phyloP scores from a whole-genome alignment of 2,797 vertebrate species.

The Oryzias sinensis region DNA sequence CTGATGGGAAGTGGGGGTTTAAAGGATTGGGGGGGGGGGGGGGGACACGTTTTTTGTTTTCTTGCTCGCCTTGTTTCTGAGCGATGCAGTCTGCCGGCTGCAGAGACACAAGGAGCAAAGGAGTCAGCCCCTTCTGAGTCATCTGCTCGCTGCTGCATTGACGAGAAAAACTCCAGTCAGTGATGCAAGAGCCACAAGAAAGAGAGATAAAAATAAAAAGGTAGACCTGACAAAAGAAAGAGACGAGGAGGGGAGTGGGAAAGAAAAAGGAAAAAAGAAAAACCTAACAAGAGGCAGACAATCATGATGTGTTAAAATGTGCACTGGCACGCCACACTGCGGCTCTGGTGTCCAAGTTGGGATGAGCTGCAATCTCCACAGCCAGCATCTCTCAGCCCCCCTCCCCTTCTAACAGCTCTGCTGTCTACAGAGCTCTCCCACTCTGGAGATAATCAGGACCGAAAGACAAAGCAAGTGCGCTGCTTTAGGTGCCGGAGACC shows the following conservation, averaged over 20 bases:
- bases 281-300: slow-evolving; percentile 52
- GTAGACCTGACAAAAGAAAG: slow-evolving; percentile 49
- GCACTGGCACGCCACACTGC: slow-evolving; percentile 82
- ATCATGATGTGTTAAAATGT: slow-evolving; percentile 76
- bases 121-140: slow-evolving; percentile 73
- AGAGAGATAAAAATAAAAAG: slow-evolving; percentile 54
- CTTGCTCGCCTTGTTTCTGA: slow-evolving; percentile 30
- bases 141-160: slow-evolving; percentile 76
- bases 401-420: slow-evolving; percentile 33
- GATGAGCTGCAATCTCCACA: slow-evolving; percentile 57
- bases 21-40: slow-evolving; percentile 3
- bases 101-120: slow-evolving; percentile 58
- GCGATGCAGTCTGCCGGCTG: slow-evolving; percentile 55
- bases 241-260: slow-evolving; percentile 30
- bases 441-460: slow-evolving; percentile 38
- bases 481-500: slow-evolving; percentile 42
- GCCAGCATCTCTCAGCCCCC: slow-evolving; percentile 12
- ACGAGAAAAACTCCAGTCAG: slow-evolving; percentile 71
- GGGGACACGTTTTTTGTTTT: slow-evolving; percentile 25
- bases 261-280: slow-evolving; percentile 22
- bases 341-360: slow-evolving; percentile 68
- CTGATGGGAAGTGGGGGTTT: slow-evolving; percentile 8
- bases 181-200: slow-evolving; percentile 72
- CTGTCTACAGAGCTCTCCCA: slow-evolving; percentile 50
- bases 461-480: slow-evolving; percentile 43